Conservation (phyloP, 2,113 vertebrate species). For the Aegotheles bennettii region DNA sequence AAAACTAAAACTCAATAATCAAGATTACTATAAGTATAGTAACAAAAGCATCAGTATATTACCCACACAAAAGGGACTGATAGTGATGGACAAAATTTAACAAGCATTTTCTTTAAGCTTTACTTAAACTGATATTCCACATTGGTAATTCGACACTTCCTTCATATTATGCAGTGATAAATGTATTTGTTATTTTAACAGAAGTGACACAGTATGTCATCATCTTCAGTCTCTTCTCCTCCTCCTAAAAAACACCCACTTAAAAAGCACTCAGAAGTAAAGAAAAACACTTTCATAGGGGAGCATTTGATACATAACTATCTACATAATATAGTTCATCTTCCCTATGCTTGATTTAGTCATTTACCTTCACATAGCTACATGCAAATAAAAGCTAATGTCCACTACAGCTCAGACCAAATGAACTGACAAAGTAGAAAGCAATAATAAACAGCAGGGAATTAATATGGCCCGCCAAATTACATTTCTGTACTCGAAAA, state of each 20-base stretch:
- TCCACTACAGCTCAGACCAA: not conserved
- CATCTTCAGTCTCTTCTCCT: not conserved
- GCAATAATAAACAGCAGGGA: not conserved
- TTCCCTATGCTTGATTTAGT: not conserved
- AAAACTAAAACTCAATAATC: not conserved
- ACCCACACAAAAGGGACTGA: not conserved
- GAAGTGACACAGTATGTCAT: not conserved
- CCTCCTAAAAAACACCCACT: not conserved
- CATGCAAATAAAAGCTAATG: not conserved
- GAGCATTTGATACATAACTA: not conserved
- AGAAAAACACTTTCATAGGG: not conserved
- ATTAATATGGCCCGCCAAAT: not conserved
- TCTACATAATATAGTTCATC: not conserved
- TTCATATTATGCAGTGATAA: not conserved
- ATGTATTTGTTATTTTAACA: not conserved
- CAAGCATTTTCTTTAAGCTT: not conserved
- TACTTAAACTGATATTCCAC: not conserved
- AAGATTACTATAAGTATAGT: not conserved
- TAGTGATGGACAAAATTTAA: not conserved
- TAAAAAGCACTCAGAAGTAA: not conserved
- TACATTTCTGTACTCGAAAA: not conserved
- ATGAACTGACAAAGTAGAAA: not conserved
- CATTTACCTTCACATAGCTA: not conserved
- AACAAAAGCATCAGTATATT: not conserved
- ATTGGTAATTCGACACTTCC: not conserved